Percentiles rank a stretch among this genome's conserved stretches.
Conservation (phyloP, 2,113 vertebrate species). For the Cephalopholis sonnerati region DNA sequence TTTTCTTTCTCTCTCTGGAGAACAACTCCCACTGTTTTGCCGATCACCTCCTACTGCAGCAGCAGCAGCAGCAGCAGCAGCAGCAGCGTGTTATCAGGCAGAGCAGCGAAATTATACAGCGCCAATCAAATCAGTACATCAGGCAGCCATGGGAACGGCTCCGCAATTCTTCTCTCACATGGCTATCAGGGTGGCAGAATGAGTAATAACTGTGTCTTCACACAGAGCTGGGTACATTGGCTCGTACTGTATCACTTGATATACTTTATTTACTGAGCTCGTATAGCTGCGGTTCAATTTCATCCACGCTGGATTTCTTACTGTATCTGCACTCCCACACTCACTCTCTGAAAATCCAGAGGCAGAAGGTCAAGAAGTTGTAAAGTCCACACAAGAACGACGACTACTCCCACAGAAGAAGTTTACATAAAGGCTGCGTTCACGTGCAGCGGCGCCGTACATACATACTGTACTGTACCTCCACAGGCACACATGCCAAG, state of each 20-base stretch:
- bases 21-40: slow-evolving; percentile 39
- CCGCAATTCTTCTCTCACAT: slow-evolving; percentile 33
- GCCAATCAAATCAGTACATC: slow-evolving; percentile 52
- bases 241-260: background rate
- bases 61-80: slow-evolving; percentile 18
- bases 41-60: slow-evolving; percentile 62
- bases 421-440: slow-evolving; percentile 53
- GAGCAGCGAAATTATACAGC: slow-evolving; percentile 50
- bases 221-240: background rate
- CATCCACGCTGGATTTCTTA: slow-evolving; percentile 30
- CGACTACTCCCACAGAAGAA: slow-evolving; percentile 53
- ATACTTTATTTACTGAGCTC: background rate
- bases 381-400: slow-evolving; percentile 36
- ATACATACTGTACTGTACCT: background rate
- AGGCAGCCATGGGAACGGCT: slow-evolving; percentile 50
- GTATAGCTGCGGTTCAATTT: slow-evolving; percentile 17
- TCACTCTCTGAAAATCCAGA: slow-evolving; percentile 3
- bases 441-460: slow-evolving; percentile 22
- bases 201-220: slow-evolving; percentile 30
- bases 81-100: slow-evolving; percentile 37
- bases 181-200: slow-evolving; percentile 29
- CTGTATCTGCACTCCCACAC: slow-evolving; percentile 49
- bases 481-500: background rate
- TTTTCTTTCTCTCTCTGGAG: slow-evolving; percentile 34
- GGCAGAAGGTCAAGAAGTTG: slow-evolving; percentile 51